Evolutionary conservation across 2,888 invertebrate genomes (phyloP).

Genomic region (Pollenia amentaria): DNA sequence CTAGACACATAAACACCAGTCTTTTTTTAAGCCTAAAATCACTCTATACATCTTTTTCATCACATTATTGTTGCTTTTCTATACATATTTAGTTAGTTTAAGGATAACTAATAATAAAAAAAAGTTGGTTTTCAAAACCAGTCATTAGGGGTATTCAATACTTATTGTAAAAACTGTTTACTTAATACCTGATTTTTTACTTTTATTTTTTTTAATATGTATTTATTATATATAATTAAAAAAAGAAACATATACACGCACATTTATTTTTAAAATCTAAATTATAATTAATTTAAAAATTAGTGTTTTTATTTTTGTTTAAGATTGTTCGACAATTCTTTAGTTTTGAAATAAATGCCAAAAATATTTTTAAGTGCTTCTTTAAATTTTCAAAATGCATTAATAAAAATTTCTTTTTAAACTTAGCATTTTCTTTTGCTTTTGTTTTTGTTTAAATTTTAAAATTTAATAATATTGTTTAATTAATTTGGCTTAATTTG

Average conservation of each 20-base stretch:
- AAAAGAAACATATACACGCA: constrained; percentile 13
- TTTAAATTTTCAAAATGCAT: not conserved
- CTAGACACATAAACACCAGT: constrained; percentile 70
- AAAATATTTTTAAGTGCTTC: constrained; percentile 29
- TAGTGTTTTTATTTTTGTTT: constrained; percentile 41
- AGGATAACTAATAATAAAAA: not conserved
- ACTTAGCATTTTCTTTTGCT: constrained; percentile 6
- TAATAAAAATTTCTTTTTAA: constrained; percentile 18
- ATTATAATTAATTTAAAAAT: constrained; percentile 35
- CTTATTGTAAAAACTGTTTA: constrained; percentile 16
- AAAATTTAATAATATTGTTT: not conserved
- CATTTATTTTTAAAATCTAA: constrained; percentile 35
- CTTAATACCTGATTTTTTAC: constrained; percentile 53
- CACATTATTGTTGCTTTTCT: constrained; percentile 66
- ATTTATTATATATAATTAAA: constrained; percentile 8
- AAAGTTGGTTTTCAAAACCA: constrained; percentile 60
- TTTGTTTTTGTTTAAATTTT: too few relatives aligned
- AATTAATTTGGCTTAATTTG: constrained; percentile 54
- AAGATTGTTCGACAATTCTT: constrained; percentile 74
- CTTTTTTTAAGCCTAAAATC: constrained; percentile 69
- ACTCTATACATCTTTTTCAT: constrained; percentile 71
- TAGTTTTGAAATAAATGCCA: constrained; percentile 59
- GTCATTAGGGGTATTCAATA: constrained; percentile 57
- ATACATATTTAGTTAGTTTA: constrained; percentile 7
- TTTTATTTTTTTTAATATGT: constrained; percentile 22